These are phyloP conservation scores for Machimus rusticus DNA, from an alignment of 2,888 invertebrate species.

Conservation along the genomic window DNA sequence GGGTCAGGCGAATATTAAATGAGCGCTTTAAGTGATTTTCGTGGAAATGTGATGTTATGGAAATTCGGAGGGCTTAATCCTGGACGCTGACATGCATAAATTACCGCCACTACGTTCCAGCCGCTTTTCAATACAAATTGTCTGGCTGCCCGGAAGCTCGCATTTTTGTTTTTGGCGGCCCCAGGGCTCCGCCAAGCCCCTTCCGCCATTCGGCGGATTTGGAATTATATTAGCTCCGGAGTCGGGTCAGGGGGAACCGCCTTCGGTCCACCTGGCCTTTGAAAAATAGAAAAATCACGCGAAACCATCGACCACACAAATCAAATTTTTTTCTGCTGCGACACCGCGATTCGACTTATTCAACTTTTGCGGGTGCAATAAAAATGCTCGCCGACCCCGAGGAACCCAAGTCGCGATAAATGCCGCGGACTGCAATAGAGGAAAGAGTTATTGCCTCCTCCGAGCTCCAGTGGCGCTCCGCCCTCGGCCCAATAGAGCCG, in stretches of 20 bases:
- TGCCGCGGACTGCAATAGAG: conserved; percentile 9
- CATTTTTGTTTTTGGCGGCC: neutral
- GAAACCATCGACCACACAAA: neutral
- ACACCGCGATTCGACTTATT: neutral
- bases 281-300: neutral
- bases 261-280: neutral
- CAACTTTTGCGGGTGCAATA: neutral
- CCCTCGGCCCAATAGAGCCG: neutral
- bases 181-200: neutral
- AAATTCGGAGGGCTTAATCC: conserved; percentile 5
- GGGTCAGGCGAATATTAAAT: conserved; percentile 22
- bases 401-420: neutral
- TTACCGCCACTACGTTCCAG: neutral
- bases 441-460: neutral
- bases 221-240: neutral
- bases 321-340: neutral
- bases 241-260: neutral
- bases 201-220: neutral
- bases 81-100: neutral
- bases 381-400: neutral
- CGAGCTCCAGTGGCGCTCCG: neutral
- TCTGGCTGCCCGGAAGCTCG: neutral
- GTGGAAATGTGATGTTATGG: conserved; percentile 18
- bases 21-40: conserved; percentile 24
- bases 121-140: neutral